phyloP scores from a whole-genome alignment of 2,113 vertebrate genomes.

The Oreocharis arfaki region DNA sequence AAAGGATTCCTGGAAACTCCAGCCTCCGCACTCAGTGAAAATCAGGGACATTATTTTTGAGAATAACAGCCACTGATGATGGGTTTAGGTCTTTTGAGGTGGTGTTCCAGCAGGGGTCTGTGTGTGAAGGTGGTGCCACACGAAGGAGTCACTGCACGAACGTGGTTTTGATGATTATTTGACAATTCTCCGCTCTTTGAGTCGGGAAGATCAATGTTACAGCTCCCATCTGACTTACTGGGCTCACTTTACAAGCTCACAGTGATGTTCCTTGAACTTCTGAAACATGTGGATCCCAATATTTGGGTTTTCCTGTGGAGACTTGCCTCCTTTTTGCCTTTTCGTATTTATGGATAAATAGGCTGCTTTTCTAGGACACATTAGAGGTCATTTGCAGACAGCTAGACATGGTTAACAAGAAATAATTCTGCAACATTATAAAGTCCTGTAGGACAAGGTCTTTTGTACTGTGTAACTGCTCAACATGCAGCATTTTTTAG shows the following conservation, averaged over 20 bases:
- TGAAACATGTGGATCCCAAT: neutral
- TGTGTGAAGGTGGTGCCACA: neutral
- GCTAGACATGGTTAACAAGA: neutral
- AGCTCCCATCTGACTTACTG: fast-evolving
- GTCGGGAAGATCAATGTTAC: fast-evolving
- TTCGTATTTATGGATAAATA: neutral
- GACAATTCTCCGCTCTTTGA: neutral
- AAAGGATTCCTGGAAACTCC: neutral
- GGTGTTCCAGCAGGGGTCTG: neutral
- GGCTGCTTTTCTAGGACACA: fast-evolving
- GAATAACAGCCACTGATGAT: neutral
- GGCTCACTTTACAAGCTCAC: neutral
- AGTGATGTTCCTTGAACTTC: neutral
- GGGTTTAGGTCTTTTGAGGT: neutral
- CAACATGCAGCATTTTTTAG: neutral
- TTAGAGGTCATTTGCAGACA: neutral
- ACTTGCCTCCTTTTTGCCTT: neutral
- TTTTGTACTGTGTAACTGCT: neutral
- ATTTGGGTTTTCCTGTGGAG: fast-evolving
- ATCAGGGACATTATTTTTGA: neutral
- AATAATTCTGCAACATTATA: neutral
- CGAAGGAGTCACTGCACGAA: fast-evolving
- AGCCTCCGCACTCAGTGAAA: neutral
- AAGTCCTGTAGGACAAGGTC: neutral
- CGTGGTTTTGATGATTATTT: fast-evolving